Conservation (phyloP, 2,113 vertebrate genomes). For the Mobula birostris region DNA sequence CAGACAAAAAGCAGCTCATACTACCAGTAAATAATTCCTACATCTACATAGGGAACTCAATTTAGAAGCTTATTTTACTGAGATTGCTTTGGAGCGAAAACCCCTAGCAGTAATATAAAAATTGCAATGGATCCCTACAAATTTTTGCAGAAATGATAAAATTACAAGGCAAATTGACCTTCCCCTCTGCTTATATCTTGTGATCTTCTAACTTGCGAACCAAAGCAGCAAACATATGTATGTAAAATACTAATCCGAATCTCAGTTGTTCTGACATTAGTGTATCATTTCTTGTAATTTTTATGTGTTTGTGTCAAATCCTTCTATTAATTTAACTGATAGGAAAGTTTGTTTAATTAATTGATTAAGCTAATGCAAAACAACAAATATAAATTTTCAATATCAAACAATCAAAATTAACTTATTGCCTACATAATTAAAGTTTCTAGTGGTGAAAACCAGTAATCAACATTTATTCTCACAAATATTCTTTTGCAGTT, state of each 20-base stretch:
- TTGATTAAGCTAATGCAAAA: background rate
- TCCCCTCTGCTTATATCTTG: background rate
- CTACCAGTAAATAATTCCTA: too few relatives aligned
- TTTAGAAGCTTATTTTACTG: too few relatives aligned
- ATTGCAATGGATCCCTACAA: too few relatives aligned
- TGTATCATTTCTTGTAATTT: background rate
- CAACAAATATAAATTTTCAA: background rate
- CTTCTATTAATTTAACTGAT: background rate
- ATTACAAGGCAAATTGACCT: background rate
- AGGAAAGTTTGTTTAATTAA: background rate
- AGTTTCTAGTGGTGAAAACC: background rate
- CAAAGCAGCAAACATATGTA: background rate
- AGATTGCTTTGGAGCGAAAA: too few relatives aligned
- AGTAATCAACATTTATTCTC: background rate
- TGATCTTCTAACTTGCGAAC: background rate
- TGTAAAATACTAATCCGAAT: background rate
- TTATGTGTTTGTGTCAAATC: background rate
- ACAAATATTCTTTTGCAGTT: background rate
- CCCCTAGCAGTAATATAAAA: too few relatives aligned
- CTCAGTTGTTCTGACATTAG: background rate
- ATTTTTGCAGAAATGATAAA: background rate
- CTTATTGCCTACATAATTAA: background rate
- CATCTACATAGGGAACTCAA: too few relatives aligned
- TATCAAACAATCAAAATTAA: background rate
- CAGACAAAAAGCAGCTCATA: too few relatives aligned